Evolutionary conservation across 2,888 invertebrate genomes (phyloP), one percentile per base, ranked within the genome.

Genomic region (Euclidia mi): DNA sequence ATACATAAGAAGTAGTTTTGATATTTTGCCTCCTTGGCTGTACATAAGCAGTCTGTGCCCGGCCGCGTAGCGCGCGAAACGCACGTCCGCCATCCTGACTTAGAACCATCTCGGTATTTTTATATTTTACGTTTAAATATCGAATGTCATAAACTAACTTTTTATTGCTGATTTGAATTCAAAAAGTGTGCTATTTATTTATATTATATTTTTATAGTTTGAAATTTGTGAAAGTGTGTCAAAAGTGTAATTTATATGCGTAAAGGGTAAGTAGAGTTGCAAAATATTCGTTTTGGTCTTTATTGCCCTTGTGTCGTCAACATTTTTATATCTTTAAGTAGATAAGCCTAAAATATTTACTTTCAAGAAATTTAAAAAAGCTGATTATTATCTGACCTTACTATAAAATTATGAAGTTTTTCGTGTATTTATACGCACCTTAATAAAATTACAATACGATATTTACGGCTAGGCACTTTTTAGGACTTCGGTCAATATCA

Each of bases 51-150:
- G 50, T 50, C 37, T 12, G 11, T n/a, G n/a, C n/a, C n/a, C 17
- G 17, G 18, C 10, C 43, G 28, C 35, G 35, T 28, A 35, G n/a
- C 35, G 35, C 42, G 35, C 12, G n/a, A 35, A 15, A 37, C 35
- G 12, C 20, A 35, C 50, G 35, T 15, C n/a, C 34, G 32, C 34
- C 15, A 28, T n/a, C 0, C 3, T 4, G 1, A 14, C 14, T 35
- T 35, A n/a, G 1, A 32, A 11, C 10, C 11, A 32, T 11, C n/a
- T n/a, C 10, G 11, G n/a, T 11, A 10, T 10, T 11, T 7, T 32
- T n/a, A 11, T 7, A 25, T 1, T 25, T 6, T 25, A 3, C 7
- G 4, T 25, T 25, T 25, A 3, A 20, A 25, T n/a, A 29, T n/a
- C 3, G 1, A 10, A 29, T n/a, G n/a, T 29, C 10, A 2, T n/a